phyloP scores from a whole-genome alignment of 1,140 invertebrate genomes.

The Aphidius gifuensis region DNA sequence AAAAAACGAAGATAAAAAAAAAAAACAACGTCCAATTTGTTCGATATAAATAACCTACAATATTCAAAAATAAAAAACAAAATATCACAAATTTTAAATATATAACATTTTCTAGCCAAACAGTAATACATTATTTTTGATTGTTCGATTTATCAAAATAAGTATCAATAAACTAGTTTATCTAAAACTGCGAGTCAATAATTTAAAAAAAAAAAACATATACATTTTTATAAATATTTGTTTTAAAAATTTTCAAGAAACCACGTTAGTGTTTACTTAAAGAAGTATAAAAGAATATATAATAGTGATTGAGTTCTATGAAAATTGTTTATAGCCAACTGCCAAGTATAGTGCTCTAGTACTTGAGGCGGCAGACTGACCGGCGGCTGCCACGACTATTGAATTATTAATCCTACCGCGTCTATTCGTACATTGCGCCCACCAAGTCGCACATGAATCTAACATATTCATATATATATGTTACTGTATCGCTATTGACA shows the following conservation, averaged over 20 bases:
- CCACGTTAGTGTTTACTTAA: neutral
- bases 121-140: too few species aligned
- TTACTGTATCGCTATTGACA: neutral
- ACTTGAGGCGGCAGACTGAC: constrained; percentile 46
- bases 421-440: constrained; percentile 35
- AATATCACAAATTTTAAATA: neutral
- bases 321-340: constrained; percentile 17
- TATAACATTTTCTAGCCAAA: neutral
- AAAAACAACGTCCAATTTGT: too few species aligned
- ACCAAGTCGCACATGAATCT: constrained; percentile 30
- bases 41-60: too few species aligned
- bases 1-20: too few species aligned
- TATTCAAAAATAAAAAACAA: neutral
- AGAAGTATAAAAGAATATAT: neutral
- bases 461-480: constrained; percentile 2
- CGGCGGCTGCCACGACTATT: constrained; percentile 40
- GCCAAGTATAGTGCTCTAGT: constrained; percentile 4
- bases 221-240: neutral
- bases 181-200: neutral
- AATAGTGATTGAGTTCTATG: constrained; percentile 27
- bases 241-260: neutral
- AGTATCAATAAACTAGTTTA: too few species aligned
- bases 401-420: constrained; percentile 48
- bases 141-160: too few species aligned
- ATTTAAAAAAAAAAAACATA: neutral